phyloP scores from a whole-genome alignment of 2,113 vertebrate species.

The Lipophrys pholis region DNA sequence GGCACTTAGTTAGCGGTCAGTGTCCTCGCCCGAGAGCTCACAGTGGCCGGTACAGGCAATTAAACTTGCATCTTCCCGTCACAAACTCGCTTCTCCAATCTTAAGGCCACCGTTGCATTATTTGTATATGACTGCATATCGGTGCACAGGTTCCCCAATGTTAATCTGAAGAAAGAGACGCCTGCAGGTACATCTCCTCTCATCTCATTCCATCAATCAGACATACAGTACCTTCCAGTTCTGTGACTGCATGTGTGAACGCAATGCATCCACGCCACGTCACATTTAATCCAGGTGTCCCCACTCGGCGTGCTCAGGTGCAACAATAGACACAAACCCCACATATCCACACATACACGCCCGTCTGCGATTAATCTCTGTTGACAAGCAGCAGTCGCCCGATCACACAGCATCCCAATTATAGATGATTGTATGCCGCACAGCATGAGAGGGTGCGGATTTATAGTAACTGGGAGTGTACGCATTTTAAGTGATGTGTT shows the following conservation, averaged over 20 bases:
- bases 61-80: too few species aligned
- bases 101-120: too few species aligned
- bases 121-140: neutral
- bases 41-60: too few species aligned
- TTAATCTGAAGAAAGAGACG: neutral
- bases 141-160: neutral
- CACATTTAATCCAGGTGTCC: conserved; percentile 55
- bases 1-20: too few species aligned
- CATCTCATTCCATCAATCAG: too few species aligned
- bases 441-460: conserved; percentile 43
- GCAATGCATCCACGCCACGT: conserved; percentile 17
- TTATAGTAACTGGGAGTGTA: conserved; percentile 30
- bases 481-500: conserved; percentile 38
- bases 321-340: conserved; percentile 17
- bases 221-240: neutral
- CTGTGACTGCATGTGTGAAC: neutral
- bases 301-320: conserved; percentile 51
- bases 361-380: conserved; percentile 52
- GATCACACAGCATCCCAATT: conserved; percentile 46
- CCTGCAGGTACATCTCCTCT: too few species aligned
- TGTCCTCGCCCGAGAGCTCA: too few species aligned
- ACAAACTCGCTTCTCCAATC: too few species aligned
- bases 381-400: conserved; percentile 57
- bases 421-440: conserved; percentile 39
- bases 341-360: conserved; percentile 14